Conservation (phyloP, 2,888 invertebrate species). For the Cotesia congregata region DNA sequence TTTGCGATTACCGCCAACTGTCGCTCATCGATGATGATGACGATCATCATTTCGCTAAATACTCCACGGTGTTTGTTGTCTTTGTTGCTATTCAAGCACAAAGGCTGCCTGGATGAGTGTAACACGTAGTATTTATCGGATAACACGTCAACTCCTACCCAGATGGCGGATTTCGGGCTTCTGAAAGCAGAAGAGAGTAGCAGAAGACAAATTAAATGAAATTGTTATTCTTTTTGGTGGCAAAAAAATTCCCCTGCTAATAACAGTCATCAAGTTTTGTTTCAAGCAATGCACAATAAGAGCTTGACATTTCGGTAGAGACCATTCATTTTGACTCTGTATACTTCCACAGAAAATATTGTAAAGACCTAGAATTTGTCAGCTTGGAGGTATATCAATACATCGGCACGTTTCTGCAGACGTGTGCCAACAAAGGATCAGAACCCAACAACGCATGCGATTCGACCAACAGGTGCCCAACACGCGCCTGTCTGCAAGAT, state of each 20-base stretch:
- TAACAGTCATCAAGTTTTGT: no score
- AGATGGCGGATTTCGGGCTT: conserved; percentile 23
- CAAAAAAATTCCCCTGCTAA: no score
- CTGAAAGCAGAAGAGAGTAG: no score
- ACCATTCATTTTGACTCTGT: no score
- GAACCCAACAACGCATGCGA: conserved; percentile 52
- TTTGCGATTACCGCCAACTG: conserved; percentile 64
- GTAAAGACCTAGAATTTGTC: no score
- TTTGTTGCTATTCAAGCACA: neutral
- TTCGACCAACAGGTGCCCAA: conserved; percentile 58
- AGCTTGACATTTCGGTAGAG: no score
- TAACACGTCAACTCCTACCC: conserved; percentile 20
- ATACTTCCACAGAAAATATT: no score
- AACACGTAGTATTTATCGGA: conserved; percentile 13
- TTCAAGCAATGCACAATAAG: no score
- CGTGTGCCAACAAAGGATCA: neutral
- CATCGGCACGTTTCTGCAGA: neutral
- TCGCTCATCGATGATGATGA: conserved; percentile 46
- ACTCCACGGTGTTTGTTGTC: conserved; percentile 11
- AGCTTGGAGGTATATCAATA: no score
- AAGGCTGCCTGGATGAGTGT: conserved; percentile 9
- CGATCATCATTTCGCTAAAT: conserved; percentile 36
- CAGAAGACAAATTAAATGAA: no score
- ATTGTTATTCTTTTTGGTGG: no score
- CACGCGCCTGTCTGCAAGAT: conserved; percentile 55